phyloP scores from a whole-genome alignment of 2,113 vertebrate genomes.

The Grallaria varia region DNA sequence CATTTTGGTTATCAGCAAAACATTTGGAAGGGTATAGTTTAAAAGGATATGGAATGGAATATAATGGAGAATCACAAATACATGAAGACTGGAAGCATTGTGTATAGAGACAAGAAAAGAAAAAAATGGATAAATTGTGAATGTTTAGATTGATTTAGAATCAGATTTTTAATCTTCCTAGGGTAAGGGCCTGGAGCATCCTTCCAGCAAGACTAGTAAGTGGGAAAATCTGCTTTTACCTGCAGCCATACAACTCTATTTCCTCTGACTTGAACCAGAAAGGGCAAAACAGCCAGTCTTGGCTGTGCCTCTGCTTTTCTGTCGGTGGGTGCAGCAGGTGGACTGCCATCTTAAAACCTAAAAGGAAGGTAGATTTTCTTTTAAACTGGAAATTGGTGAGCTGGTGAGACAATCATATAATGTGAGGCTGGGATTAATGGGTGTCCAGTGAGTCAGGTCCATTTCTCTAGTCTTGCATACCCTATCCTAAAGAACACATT shows the following conservation, averaged over 20 bases:
- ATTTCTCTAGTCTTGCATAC: not conserved
- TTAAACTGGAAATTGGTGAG: not conserved
- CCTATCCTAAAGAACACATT: not conserved
- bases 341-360: not conserved
- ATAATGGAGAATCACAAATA: not conserved
- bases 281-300: not conserved
- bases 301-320: not conserved
- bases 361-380: not conserved
- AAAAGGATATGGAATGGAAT: not conserved
- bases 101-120: not conserved
- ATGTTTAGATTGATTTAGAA: not conserved
- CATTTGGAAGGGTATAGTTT: not conserved
- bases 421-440: accelerated
- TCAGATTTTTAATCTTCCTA: not conserved
- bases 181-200: not conserved
- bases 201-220: not conserved
- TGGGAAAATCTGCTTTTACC: not conserved
- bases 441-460: not conserved
- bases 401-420: not conserved
- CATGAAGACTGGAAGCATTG: not conserved
- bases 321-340: not conserved
- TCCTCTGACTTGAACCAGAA: not conserved
- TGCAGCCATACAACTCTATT: not conserved
- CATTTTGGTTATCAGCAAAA: not conserved
- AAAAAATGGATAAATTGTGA: not conserved